Evolutionary conservation across 1,140 invertebrate genomes (phyloP), one percentile per base, ranked within the genome.

Genomic region (Rhopalosiphum padi): DNA sequence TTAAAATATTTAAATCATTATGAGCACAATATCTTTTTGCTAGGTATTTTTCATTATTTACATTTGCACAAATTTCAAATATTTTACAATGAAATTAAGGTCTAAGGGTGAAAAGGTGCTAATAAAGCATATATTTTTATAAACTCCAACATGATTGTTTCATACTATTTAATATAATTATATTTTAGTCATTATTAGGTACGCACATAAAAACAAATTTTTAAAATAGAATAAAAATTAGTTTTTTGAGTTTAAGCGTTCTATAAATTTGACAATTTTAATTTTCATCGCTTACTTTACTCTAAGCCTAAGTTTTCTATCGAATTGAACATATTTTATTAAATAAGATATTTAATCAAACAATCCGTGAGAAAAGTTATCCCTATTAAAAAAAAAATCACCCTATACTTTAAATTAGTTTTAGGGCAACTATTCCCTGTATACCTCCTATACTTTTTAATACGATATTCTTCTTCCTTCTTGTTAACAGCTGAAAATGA

Each of bases 401-500:
- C 51, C 51, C 51, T 89, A 89, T 51, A 89, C 37, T 55, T 55
- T 23, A 55, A 25, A 55, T 55, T 37, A 89, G 35, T 89, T 89
- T 37, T 89, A 25, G n/a, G 8, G 11, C 8, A 41, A 37, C 8
- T 89, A 89, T 89, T 89, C 51, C 4, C 88, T 89, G 37, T 60
- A 60, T 15, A 68, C 30, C 60, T 77, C n/a, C 30, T 77, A 77
- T 18, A 18, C 88, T 89, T 89, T 89, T 55, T 89, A 55, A 89
- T 89, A 83, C n/a, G 48, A 93, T 60, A 46, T 93, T 18, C 92
- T n/a, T 85, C n/a, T 43, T 41, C 15, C 92, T n/a, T 85, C 41
- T 43, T 41, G 82, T 87, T 86, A 77, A 83, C 91, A 83, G 91
- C 68, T 93, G 91, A 51, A 93, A 82, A 93, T 37, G 68, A 93